phyloP scores from a whole-genome alignment of 2,888 invertebrate genomes.

The Drosophila colorata region DNA sequence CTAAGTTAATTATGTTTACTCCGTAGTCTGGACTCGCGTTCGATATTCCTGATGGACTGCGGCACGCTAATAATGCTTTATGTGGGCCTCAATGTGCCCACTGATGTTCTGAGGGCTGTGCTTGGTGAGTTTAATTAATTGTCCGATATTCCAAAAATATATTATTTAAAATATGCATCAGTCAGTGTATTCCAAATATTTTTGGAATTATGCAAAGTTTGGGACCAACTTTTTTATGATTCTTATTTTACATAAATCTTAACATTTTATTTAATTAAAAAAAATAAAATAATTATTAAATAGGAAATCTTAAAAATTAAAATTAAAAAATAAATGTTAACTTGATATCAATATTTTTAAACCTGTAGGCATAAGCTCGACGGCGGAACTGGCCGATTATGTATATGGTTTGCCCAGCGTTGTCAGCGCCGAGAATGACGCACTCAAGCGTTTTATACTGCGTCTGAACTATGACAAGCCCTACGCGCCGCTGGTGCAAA shows the following conservation, averaged over 20 bases:
- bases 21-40: slow-evolving; percentile 90
- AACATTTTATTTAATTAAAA: too few species aligned
- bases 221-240: too few species aligned
- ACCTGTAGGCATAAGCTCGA: slow-evolving; percentile 88
- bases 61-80: slow-evolving; percentile 93
- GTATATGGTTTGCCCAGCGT: slow-evolving; percentile 92
- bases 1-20: not conserved
- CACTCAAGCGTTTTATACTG: slow-evolving; percentile 92
- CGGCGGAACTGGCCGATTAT: slow-evolving; percentile 91
- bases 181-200: too few species aligned
- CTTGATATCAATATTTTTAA: not conserved
- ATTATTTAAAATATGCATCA: too few species aligned
- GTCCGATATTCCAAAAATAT: too few species aligned
- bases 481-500: slow-evolving; percentile 90
- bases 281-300: too few species aligned
- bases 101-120: slow-evolving; percentile 90
- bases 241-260: too few species aligned
- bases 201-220: too few species aligned
- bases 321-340: not conserved
- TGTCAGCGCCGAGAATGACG: slow-evolving; percentile 90
- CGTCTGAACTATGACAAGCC: slow-evolving; percentile 95
- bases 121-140: slow-evolving; percentile 85
- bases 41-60: slow-evolving; percentile 96
- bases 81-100: slow-evolving; percentile 92
- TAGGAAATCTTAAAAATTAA: too few species aligned